Conservation (phyloP, 2,797 vertebrate species). For the Hyperoplus lanceolatus region DNA sequence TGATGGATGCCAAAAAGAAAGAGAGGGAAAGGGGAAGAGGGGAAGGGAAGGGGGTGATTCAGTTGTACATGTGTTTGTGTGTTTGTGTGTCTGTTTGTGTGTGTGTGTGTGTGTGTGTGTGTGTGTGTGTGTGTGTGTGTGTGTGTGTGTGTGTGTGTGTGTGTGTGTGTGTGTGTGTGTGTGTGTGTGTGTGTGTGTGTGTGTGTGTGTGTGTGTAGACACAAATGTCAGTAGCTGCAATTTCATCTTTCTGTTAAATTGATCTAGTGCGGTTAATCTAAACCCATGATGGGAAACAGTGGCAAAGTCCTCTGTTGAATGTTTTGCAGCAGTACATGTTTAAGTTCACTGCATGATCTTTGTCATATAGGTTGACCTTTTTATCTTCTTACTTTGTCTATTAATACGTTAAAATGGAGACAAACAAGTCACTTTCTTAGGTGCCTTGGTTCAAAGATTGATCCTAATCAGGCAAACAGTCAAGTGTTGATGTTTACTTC, state of each 20-base stretch:
- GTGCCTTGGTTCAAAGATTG: neutral
- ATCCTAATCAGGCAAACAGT: neutral
- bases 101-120: constrained; percentile 4
- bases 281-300: neutral
- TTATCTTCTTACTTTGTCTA: neutral
- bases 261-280: neutral
- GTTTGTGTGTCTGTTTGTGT: constrained; percentile 14
- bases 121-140: constrained; percentile 6
- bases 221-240: neutral
- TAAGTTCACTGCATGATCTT: neutral
- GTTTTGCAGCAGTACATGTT: neutral
- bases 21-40: constrained; percentile 32
- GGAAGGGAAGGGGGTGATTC: constrained; percentile 13
- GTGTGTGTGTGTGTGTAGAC: no score
- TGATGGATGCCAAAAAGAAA: constrained; percentile 77
- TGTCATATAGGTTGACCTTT: neutral
- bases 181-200: no score
- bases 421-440: neutral
- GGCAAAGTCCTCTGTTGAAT: neutral
- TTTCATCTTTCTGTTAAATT: neutral
- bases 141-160: constrained; percentile 21
- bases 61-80: neutral
- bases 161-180: neutral
- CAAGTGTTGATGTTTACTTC: neutral
- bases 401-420: neutral